Percentiles rank a stretch among this genome's conserved stretches.
phyloP scores from a whole-genome alignment of 1,140 invertebrate genomes.

The Grapholita molesta region DNA sequence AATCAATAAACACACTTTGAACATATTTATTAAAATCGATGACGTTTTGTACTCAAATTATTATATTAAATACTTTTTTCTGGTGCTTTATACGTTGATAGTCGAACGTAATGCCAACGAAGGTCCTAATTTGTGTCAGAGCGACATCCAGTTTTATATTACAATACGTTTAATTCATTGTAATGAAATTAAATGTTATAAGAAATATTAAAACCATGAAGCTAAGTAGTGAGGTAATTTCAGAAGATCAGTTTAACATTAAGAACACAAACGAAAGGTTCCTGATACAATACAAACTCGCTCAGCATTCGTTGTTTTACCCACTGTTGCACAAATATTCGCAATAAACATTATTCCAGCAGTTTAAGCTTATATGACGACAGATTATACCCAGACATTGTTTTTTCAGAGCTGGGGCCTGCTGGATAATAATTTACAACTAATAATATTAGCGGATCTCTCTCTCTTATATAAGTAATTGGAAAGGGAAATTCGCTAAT shows the following conservation, averaged over 20 bases:
- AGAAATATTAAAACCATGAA: neutral
- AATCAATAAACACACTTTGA: too few species aligned
- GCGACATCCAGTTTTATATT: neutral
- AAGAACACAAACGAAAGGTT: neutral
- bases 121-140: neutral
- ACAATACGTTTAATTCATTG: neutral
- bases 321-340: neutral
- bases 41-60: neutral
- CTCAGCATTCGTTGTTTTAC: neutral
- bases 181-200: neutral
- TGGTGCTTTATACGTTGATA: neutral
- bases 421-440: too few species aligned
- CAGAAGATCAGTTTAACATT: neutral
- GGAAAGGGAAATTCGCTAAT: too few species aligned
- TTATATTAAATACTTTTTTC: neutral
- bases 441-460: too few species aligned
- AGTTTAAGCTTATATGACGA: too few species aligned
- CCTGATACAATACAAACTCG: neutral
- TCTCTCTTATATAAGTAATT: too few species aligned
- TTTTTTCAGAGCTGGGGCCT: too few species aligned
- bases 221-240: neutral
- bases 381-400: too few species aligned
- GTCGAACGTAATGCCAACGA: neutral
- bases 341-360: neutral
- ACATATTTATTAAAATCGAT: neutral